These are phyloP conservation scores for Corythornis madagascariensis DNA, from an alignment of 2,113 vertebrate species.

Conservation along the genomic window DNA sequence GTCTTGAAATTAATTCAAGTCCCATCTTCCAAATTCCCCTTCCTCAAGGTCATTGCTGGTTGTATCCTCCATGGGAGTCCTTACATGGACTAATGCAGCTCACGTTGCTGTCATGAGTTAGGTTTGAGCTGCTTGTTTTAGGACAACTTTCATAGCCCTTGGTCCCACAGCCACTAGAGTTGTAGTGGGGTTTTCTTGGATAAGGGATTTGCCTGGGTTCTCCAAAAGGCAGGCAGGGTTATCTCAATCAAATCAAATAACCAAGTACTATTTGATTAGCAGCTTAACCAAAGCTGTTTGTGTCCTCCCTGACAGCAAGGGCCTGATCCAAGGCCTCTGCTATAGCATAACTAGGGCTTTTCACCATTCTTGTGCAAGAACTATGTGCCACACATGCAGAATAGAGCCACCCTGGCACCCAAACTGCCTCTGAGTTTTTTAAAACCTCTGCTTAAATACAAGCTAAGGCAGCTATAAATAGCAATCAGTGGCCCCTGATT, in stretches of 20 bases:
- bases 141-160: background rate
- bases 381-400: fast-evolving
- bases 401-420: background rate
- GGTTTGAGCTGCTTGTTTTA: background rate
- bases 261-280: background rate
- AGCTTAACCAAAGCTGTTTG: background rate
- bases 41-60: background rate
- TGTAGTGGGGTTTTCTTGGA: background rate
- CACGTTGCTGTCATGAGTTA: background rate
- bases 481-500: background rate
- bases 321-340: background rate
- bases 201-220: background rate
- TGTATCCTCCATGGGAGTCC: background rate
- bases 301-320: background rate
- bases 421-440: background rate
- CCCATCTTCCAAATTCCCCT: background rate
- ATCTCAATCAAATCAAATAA: background rate
- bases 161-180: background rate
- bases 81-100: background rate
- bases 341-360: background rate
- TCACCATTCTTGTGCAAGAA: background rate
- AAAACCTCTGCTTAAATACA: background rate
- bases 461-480: conserved; percentile 28
- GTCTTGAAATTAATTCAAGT: background rate
- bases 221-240: background rate